A percentile compares a stretch with the other conserved stretches of the same genome.
phyloP scores from a whole-genome alignment of 1,140 invertebrate species.

The Zaprionus lachaisei region DNA sequence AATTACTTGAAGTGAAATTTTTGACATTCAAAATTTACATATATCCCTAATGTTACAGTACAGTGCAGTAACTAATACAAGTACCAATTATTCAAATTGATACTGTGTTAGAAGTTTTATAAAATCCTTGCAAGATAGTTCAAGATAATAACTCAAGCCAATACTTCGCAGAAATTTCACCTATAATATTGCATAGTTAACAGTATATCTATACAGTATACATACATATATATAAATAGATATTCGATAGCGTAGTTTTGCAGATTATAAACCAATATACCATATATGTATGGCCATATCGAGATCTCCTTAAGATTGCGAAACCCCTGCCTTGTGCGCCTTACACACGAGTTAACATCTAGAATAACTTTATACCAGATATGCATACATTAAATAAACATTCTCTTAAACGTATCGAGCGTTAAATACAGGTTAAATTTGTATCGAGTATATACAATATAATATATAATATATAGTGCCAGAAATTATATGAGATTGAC shows the following conservation, averaged over 20 bases:
- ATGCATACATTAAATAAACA: constrained; percentile 30
- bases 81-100: constrained; percentile 7
- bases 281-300: constrained; percentile 19
- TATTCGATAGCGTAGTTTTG: constrained; percentile 2
- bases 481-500: constrained; percentile 52
- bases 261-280: not conserved
- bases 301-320: constrained; percentile 32
- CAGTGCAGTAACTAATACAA: not conserved
- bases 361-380: constrained; percentile 48
- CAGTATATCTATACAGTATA: not conserved
- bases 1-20: not conserved
- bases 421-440: constrained; percentile 52
- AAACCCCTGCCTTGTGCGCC: constrained; percentile 14
- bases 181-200: not conserved
- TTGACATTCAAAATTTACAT: not conserved
- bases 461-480: constrained; percentile 48
- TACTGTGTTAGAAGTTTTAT: not conserved
- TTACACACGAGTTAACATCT: constrained; percentile 25
- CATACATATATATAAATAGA: not conserved
- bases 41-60: not conserved
- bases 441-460: constrained; percentile 28
- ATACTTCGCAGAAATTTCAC: constrained; percentile 36
- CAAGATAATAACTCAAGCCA: constrained; percentile 7
- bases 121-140: not conserved
- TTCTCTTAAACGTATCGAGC: constrained; percentile 42